Conservation (phyloP, 2,888 invertebrate genomes). For the Drosophila anomalata region DNA sequence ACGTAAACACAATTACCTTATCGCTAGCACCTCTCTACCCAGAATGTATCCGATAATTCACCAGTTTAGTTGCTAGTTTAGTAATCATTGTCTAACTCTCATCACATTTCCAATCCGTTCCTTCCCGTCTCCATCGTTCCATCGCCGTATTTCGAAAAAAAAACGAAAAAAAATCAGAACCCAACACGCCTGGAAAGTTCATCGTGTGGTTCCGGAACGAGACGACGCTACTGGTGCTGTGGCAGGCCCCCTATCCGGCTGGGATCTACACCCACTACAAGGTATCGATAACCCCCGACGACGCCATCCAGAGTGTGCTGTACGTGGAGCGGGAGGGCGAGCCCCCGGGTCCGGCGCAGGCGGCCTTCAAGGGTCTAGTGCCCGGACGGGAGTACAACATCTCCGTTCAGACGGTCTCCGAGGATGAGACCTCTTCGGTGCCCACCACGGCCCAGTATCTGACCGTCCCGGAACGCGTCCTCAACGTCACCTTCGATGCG, state of each 20-base stretch:
- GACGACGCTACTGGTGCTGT: constrained; percentile 95
- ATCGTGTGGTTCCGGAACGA: constrained; percentile 98
- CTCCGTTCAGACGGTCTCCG: constrained; percentile 96
- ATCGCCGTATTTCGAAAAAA: constrained; percentile 1
- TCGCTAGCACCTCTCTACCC: neutral
- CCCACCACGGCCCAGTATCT: constrained; percentile 97
- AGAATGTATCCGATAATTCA: neutral
- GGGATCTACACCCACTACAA: constrained; percentile 96
- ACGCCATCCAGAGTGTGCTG: constrained; percentile 94
- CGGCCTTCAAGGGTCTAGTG: constrained; percentile 95
- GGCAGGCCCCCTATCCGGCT: constrained; percentile 98
- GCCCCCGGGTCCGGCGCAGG: constrained; percentile 97
- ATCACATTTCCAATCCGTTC: constrained; percentile 27
- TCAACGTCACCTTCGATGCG: constrained; percentile 92
- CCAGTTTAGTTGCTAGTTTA: neutral
- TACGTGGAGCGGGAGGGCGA: constrained; percentile 97
- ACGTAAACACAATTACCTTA: neutral
- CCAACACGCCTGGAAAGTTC: constrained; percentile 97
- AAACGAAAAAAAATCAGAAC: constrained; percentile 86
- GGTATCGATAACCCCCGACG: constrained; percentile 94
- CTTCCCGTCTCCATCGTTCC: constrained; percentile 7
- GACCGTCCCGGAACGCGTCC: constrained; percentile 93
- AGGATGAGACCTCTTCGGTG: constrained; percentile 94
- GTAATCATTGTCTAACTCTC: constrained; percentile 18
- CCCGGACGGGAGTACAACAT: constrained; percentile 96